These are phyloP conservation scores for Erinaceus europaeus DNA, from an alignment of 2,113 vertebrate genomes.

Conservation along the genomic window DNA sequence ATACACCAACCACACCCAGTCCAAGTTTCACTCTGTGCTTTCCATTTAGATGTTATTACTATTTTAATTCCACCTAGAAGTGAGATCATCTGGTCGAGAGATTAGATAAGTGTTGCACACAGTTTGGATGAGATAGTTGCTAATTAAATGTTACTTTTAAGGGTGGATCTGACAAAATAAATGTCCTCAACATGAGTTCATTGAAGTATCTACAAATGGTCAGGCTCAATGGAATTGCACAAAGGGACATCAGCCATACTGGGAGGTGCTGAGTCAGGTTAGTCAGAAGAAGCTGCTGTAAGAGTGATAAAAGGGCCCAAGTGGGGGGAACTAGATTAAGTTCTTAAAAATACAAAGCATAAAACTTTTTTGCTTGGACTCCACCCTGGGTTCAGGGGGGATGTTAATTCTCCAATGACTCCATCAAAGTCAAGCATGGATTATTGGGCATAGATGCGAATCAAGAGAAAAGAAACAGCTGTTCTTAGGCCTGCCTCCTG, in stretches of 20 bases:
- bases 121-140: too few species aligned
- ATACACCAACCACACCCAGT: too few species aligned
- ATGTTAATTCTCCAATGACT: conserved; percentile 50
- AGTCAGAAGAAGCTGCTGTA: not conserved
- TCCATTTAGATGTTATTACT: too few species aligned
- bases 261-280: not conserved
- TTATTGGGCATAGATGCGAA: conserved; percentile 67
- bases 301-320: not conserved
- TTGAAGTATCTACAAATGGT: not conserved
- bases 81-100: too few species aligned
- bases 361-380: conserved; percentile 43
- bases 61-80: too few species aligned
- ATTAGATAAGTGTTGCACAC: too few species aligned
- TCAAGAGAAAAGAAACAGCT: conserved; percentile 60
- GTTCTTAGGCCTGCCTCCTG: conserved; percentile 26
- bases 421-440: conserved; percentile 59
- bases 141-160: too few species aligned
- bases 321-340: conserved; percentile 13
- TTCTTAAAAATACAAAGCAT: conserved; percentile 52
- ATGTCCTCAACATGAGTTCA: too few species aligned
- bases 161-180: too few species aligned
- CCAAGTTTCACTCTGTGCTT: too few species aligned
- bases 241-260: not conserved
- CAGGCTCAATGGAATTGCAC: not conserved
- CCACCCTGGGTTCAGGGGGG: conserved; percentile 42